Conservation (phyloP, 1,140 invertebrate genomes). For the Brachionus sp. region DNA sequence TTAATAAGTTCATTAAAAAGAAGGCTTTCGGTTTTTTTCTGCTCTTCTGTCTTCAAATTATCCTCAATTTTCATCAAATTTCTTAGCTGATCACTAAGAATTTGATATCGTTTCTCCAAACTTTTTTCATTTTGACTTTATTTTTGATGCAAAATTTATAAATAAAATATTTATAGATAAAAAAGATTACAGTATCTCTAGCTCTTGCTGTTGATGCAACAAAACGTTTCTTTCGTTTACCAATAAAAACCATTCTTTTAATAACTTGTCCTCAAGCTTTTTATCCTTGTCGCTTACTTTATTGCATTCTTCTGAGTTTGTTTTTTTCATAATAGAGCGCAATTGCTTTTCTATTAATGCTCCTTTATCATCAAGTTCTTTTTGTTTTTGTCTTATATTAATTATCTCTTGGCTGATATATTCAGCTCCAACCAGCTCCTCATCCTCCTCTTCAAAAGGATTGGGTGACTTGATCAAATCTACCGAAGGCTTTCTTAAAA, state of each 20-base stretch:
- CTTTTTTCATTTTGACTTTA: slow-evolving; percentile 42
- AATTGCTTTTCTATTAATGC: neutral
- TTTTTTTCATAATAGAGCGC: slow-evolving; percentile 14
- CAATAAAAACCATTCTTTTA: slow-evolving; percentile 41
- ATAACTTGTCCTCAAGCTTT: slow-evolving; percentile 21
- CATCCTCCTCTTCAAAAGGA: slow-evolving; percentile 22
- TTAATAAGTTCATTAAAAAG: slow-evolving; percentile 31
- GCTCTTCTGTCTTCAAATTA: slow-evolving; percentile 16
- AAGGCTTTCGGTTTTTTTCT: slow-evolving; percentile 10
- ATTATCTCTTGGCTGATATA: slow-evolving; percentile 28
- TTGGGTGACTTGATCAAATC: neutral
- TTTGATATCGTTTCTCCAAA: slow-evolving; percentile 16
- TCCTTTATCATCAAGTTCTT: slow-evolving; percentile 29
- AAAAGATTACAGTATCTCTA: slow-evolving; percentile 30
- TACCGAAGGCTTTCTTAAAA: neutral
- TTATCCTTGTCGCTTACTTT: slow-evolving; percentile 2
- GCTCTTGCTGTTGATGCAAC: slow-evolving; percentile 30
- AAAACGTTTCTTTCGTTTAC: slow-evolving; percentile 35
- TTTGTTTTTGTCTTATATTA: slow-evolving; percentile 27
- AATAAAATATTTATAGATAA: neutral
- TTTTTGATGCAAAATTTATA: neutral
- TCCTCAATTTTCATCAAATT: slow-evolving; percentile 29
- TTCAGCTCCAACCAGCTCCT: neutral
- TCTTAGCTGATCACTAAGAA: slow-evolving; percentile 25
- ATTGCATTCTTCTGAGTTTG: neutral